Conservation (phyloP, 1,140 invertebrate genomes). For the Neodiprion fabricii region DNA sequence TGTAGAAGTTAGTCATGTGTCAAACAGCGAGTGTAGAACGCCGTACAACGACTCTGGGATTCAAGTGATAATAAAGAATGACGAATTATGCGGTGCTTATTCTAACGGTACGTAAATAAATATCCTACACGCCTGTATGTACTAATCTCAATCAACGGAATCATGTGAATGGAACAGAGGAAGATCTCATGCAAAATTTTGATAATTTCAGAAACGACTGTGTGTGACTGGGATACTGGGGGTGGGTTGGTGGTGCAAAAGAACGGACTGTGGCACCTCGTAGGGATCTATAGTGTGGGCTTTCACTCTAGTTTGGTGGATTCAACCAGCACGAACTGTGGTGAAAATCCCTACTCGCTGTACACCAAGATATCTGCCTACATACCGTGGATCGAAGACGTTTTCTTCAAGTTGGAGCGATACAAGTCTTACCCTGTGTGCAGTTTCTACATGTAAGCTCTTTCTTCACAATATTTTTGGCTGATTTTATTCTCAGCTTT, state of each 20-base stretch:
- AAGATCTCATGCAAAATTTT: not conserved
- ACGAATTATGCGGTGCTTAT: constrained; percentile 58
- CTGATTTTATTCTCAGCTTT: too few relatives aligned
- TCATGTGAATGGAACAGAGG: not conserved
- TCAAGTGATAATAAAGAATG: constrained; percentile 42
- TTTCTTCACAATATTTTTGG: too few relatives aligned
- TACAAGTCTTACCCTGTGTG: constrained; percentile 24
- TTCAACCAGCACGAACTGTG: constrained; percentile 32
- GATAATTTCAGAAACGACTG: constrained; percentile 47
- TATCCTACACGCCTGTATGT: constrained; percentile 1
- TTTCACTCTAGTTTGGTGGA: constrained; percentile 48
- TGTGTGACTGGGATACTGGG: constrained; percentile 57
- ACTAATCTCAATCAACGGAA: too few relatives aligned
- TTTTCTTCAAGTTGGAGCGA: constrained; percentile 39
- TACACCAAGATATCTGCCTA: constrained; percentile 51
- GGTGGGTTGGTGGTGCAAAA: constrained; percentile 51
- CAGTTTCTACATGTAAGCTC: not conserved
- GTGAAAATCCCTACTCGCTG: constrained; percentile 49
- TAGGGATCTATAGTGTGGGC: constrained; percentile 54
- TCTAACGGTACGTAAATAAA: constrained; percentile 45
- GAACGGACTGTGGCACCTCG: constrained; percentile 45
- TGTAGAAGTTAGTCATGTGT: constrained; percentile 47
- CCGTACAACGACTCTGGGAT: constrained; percentile 24
- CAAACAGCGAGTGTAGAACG: constrained; percentile 37
- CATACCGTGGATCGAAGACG: constrained; percentile 49